Conservation (phyloP, 2,888 invertebrate species). For the Noctua pronuba region DNA sequence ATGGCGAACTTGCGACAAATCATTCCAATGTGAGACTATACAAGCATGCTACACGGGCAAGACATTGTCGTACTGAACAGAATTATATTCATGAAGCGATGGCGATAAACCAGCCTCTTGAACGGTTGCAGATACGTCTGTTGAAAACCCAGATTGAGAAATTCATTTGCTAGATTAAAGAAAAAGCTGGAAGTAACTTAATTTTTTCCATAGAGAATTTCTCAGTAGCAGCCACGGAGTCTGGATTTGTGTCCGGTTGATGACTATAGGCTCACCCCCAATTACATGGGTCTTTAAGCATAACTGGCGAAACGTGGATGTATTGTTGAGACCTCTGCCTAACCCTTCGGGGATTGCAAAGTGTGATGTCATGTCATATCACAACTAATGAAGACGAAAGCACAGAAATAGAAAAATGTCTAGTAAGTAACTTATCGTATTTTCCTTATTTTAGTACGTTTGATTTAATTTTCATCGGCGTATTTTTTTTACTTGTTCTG, state of each 20-base stretch:
- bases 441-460: too few species aligned
- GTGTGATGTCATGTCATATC: too few species aligned
- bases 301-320: too few species aligned
- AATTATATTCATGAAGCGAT: neutral
- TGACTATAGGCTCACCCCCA: neutral
- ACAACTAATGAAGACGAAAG: too few species aligned
- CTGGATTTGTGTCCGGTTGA: neutral
- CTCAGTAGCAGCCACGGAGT: neutral
- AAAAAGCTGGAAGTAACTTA: neutral
- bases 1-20: slow-evolving; percentile 57
- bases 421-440: too few species aligned
- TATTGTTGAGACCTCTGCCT: too few species aligned
- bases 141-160: neutral
- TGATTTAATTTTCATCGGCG: too few species aligned
- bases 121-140: neutral
- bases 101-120: neutral
- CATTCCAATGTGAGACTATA: slow-evolving; percentile 27
- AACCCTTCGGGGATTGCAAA: too few species aligned
- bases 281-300: neutral
- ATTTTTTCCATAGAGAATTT: neutral
- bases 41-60: slow-evolving; percentile 21
- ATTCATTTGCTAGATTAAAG: neutral
- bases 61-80: neutral
- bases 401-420: too few species aligned
- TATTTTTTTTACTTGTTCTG: too few species aligned